A percentile compares a stretch with the other conserved stretches of the same genome.
Evolutionary conservation across 2,113 vertebrate genomes (phyloP).

Genomic region (Pelusios castaneus): DNA sequence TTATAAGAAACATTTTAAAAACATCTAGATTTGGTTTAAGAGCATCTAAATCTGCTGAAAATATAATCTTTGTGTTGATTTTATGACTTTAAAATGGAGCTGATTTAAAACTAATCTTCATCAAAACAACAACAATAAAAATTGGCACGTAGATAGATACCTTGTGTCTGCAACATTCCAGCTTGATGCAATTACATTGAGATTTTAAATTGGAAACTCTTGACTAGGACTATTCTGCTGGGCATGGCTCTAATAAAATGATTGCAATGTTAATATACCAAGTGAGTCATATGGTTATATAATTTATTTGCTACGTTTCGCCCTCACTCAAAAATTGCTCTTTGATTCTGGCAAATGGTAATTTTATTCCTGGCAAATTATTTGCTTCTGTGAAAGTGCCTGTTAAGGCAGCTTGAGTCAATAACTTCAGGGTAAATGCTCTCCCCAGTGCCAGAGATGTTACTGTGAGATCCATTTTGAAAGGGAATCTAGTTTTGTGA

Average conservation of each 20-base stretch:
- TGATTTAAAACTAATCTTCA: background rate
- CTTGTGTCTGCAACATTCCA: background rate
- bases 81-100: background rate
- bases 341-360: background rate
- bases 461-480: background rate
- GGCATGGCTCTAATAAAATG: background rate
- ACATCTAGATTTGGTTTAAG: background rate
- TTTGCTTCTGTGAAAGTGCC: background rate
- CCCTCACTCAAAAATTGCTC: background rate
- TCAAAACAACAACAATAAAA: background rate
- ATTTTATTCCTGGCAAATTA: background rate
- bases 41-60: background rate
- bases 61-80: background rate
- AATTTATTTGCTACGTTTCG: background rate
- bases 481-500: background rate
- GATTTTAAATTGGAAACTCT: background rate
- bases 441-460: background rate
- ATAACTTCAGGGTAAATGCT: background rate
- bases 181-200: background rate
- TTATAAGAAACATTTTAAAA: background rate
- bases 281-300: background rate
- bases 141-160: background rate
- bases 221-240: background rate
- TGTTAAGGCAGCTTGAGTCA: background rate
- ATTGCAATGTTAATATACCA: background rate